Evolutionary conservation across 2,113 vertebrate genomes (phyloP), one percentile per base, ranked within the genome.

Genomic region (Artemisiospiza belli): DNA sequence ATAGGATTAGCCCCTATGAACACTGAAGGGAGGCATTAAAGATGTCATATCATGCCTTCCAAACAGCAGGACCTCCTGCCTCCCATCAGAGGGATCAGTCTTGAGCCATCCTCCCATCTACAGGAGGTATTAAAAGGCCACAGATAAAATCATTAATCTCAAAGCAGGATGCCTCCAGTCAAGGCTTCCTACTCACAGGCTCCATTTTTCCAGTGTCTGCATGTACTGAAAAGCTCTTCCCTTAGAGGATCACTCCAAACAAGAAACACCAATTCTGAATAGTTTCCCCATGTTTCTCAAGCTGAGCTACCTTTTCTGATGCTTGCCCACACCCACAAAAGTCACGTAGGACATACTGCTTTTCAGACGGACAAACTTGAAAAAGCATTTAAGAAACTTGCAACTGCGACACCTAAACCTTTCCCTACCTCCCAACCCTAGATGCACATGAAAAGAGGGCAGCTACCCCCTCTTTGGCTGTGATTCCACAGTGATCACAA

Each of bases 311-410:
- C 52, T 59, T 47, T 80, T 87, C 46, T 64, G 5, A 69, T n/a
- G 28, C 28, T 90, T 78, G 35, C 20, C 44, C 28, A 17, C 10
- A 52, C 30, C 30, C 52, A 46, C 3, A 3, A 58, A 66, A 74
- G 52, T 21, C 15, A 28, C 0, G 5, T 10, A 72, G 27, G 31
- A 72, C 24, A 30, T 6, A 31, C 0, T 1, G 15, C 11, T 17
- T 15, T 54, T 19, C 57, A 24, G 37, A 92, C n/a, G n/a, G 72
- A 75, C 23, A 83, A 90, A 78, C 33, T 10, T 55, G 18, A 41
- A 74, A 47, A 68, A 88, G 70, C 1, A 55, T 11, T 30, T 27
- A 55, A 39, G 16, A 92, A 86, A 74, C n/a, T 8, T 76, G 27
- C 33, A 61, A 2, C 25, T 25, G 11, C 46, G 23, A 14, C 3